These are phyloP conservation scores for Andrena marginata DNA, from an alignment of 2,888 invertebrate species.

Conservation along the genomic window DNA sequence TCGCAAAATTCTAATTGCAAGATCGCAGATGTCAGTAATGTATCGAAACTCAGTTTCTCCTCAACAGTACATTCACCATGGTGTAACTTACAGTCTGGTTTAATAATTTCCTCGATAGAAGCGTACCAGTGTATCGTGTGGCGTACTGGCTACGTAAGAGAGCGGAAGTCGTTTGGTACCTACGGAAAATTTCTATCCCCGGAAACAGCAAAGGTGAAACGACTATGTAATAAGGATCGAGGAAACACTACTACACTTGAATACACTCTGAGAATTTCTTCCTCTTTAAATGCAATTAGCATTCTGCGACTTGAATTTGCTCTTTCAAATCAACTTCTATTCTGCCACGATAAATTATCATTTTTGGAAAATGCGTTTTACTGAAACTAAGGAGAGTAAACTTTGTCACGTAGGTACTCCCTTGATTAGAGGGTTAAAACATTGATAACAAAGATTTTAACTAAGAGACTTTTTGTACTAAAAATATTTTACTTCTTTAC, in stretches of 20 bases:
- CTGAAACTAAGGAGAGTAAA: not conserved
- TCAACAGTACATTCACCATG: slow-evolving; percentile 21
- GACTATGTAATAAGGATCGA: slow-evolving; percentile 37
- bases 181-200: slow-evolving; percentile 61
- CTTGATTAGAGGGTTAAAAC: too few relatives aligned
- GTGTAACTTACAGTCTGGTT: slow-evolving; percentile 54
- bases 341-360: not conserved
- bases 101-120: slow-evolving; percentile 64
- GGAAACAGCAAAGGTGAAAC: slow-evolving; percentile 66
- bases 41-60: slow-evolving; percentile 42
- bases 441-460: too few relatives aligned
- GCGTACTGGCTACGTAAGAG: slow-evolving; percentile 53
- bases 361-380: not conserved
- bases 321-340: not conserved
- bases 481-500: too few relatives aligned
- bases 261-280: not conserved
- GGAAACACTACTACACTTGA: slow-evolving; percentile 15
- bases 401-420: not conserved
- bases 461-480: too few relatives aligned
- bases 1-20: not conserved
- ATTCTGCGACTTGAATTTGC: not conserved
- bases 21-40: slow-evolving; percentile 14
- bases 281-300: slow-evolving; percentile 2
- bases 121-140: slow-evolving; percentile 20
- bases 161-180: slow-evolving; percentile 63